Evolutionary conservation across 2,797 vertebrate species (phyloP), one percentile per base, ranked within the genome.

Genomic region (Gymnothorax javanicus): DNA sequence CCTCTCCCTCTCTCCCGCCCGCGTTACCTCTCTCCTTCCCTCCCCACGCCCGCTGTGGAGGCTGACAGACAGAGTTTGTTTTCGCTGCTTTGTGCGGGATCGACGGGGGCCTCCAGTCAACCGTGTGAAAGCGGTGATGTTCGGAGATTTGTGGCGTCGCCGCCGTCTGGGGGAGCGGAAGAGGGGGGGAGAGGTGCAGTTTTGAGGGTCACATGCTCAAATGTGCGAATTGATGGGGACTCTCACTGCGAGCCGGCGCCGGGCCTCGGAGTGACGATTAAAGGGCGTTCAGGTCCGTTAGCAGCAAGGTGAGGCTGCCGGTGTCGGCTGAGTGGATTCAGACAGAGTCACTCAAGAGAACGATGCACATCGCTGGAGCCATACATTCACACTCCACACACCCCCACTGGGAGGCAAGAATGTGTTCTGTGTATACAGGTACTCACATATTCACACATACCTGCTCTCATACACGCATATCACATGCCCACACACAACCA

Each of bases 61-160:
- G 43, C n/a, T 33, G n/a, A 82, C 77, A 67, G 77, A 67, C 75
- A 59, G 73, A 73, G 75, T 71, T 86, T 83, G 84, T 85, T 85
- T 84, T 71, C 27, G 62, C 84, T 56, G 84, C 62, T 85, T 54
- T 69, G 62, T 71, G 62, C 62, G 69, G 64, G 79, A 86, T 86
- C 79, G 58, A 25, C 25, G 52, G 86, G 23, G 56, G 13, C 77
- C 77, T 84, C 25, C 81, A 73, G 64, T 64, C 79, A 82, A 15
- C 81, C 62, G 64, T 57, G 64, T n/a, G 12, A 57, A 33, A 73
- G 58, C 67, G 52, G 54, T 75, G 62, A 85, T 69, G 84, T 58
- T 85, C 54, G 33, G 84, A 20, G 33, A 69, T 69, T 84, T 67
- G 83, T 84, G 59, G 52, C 25, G 62, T 84, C 69, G 57, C 54